phyloP scores from a whole-genome alignment of 2,113 vertebrate species.

The Scartelaos histophorus region DNA sequence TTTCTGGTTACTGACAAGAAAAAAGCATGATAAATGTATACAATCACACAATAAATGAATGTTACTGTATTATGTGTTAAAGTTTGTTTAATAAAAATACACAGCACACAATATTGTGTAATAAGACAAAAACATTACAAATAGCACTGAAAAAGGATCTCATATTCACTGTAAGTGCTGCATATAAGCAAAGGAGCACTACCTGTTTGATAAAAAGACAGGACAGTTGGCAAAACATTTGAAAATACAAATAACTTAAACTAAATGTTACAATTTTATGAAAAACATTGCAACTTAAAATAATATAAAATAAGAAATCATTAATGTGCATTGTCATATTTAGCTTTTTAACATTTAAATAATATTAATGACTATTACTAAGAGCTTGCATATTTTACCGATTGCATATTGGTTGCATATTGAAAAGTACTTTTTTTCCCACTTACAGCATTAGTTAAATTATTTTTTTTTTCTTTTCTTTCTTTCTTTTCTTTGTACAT shows the following conservation, averaged over 20 bases:
- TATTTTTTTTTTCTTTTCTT: too few species aligned
- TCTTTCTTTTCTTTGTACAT: not conserved
- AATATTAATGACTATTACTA: not conserved
- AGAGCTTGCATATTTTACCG: not conserved
- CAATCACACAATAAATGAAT: not conserved
- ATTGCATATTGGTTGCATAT: not conserved
- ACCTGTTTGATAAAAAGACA: not conserved
- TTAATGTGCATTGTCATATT: not conserved
- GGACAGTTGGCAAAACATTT: not conserved
- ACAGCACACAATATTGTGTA: constrained; percentile 22
- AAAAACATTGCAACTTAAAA: not conserved
- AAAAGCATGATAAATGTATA: not conserved
- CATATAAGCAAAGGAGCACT: not conserved
- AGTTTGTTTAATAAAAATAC: constrained; percentile 2
- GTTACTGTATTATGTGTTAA: not conserved
- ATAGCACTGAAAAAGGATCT: not conserved
- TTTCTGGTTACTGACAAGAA: not conserved
- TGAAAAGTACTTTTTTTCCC: not conserved
- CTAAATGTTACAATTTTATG: not conserved
- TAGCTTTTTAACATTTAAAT: not conserved
- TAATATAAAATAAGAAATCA: not conserved
- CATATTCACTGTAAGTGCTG: constrained; percentile 27
- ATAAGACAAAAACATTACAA: constrained; percentile 1
- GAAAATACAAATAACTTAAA: not conserved
- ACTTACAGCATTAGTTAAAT: not conserved